These are phyloP conservation scores for Drosophila paucipuncta DNA, from an alignment of 2,888 invertebrate genomes.

Conservation along the genomic window DNA sequence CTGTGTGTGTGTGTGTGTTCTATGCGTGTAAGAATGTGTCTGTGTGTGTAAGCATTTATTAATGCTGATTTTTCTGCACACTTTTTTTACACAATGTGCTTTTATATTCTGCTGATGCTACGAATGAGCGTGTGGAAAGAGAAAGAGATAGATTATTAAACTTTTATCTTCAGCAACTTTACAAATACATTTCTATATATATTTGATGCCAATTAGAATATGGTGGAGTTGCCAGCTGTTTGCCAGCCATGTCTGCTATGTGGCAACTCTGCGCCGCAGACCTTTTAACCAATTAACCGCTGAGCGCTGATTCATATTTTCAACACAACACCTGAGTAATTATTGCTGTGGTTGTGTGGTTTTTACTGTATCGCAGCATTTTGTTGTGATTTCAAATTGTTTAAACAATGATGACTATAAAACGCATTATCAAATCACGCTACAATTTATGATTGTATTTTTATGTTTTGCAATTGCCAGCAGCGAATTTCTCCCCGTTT, in stretches of 20 bases:
- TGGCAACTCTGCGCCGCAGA: constrained; percentile 50
- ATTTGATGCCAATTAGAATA: constrained; percentile 50
- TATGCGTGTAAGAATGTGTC: constrained; percentile 19
- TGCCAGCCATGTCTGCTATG: constrained; percentile 11
- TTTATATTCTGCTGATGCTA: constrained; percentile 17
- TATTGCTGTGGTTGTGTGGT: constrained; percentile 15
- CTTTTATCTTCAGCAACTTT: constrained; percentile 2
- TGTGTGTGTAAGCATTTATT: constrained; percentile 20
- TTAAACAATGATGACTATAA: constrained; percentile 49
- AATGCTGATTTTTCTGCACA: constrained; percentile 21
- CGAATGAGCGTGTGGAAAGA: constrained; percentile 1
- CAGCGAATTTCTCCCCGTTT: constrained; percentile 36
- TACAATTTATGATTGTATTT: constrained; percentile 31
- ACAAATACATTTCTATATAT: neutral
- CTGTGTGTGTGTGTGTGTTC: constrained; percentile 26
- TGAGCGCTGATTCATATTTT: constrained; percentile 60
- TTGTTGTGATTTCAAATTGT: constrained; percentile 36
- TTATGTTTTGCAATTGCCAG: neutral
- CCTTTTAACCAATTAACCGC: constrained; percentile 47
- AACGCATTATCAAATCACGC: constrained; percentile 34
- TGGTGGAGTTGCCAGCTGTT: constrained; percentile 51
- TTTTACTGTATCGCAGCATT: neutral
- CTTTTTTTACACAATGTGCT: constrained; percentile 21
- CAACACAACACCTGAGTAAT: constrained; percentile 10
- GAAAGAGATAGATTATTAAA: constrained; percentile 14